Evolutionary conservation across 2,888 invertebrate genomes (phyloP).

Genomic region (Coremacera marginata): DNA sequence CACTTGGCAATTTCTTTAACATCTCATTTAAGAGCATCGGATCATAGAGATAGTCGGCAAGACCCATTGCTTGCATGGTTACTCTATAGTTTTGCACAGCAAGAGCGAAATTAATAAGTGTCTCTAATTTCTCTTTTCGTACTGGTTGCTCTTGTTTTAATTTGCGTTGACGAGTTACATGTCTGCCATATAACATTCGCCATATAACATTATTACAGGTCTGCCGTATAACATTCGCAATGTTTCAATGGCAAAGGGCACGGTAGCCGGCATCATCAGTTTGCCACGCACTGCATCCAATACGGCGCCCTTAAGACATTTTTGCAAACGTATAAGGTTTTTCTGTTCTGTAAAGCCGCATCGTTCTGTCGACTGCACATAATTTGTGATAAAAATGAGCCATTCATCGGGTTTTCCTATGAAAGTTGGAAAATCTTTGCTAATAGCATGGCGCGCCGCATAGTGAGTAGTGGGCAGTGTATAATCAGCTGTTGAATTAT

Average conservation of each 20-base stretch:
- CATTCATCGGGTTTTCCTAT: constrained; percentile 41
- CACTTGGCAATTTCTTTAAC: not conserved
- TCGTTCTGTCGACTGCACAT: constrained; percentile 42
- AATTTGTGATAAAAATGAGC: constrained; percentile 45
- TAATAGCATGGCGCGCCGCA: constrained; percentile 32
- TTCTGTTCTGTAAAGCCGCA: constrained; percentile 43
- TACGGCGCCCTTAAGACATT: constrained; percentile 37
- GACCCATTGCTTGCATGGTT: not conserved
- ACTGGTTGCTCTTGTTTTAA: not conserved
- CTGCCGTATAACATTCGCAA: not conserved
- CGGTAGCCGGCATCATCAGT: constrained; percentile 42
- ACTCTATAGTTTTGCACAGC: not conserved
- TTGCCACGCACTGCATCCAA: constrained; percentile 40
- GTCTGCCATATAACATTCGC: too few relatives aligned
- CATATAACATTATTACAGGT: not conserved
- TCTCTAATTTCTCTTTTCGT: not conserved
- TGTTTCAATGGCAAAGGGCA: constrained; percentile 33
- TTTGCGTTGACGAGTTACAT: not conserved
- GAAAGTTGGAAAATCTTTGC: constrained; percentile 39
- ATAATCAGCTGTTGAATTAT: too few relatives aligned
- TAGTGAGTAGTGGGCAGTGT: too few relatives aligned
- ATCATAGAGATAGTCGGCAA: not conserved
- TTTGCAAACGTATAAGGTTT: constrained; percentile 41
- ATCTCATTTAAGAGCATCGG: not conserved
- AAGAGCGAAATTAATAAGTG: not conserved